Evolutionary conservation across 2,797 vertebrate genomes (phyloP).

Genomic region (Apogon hyalosoma): DNA sequence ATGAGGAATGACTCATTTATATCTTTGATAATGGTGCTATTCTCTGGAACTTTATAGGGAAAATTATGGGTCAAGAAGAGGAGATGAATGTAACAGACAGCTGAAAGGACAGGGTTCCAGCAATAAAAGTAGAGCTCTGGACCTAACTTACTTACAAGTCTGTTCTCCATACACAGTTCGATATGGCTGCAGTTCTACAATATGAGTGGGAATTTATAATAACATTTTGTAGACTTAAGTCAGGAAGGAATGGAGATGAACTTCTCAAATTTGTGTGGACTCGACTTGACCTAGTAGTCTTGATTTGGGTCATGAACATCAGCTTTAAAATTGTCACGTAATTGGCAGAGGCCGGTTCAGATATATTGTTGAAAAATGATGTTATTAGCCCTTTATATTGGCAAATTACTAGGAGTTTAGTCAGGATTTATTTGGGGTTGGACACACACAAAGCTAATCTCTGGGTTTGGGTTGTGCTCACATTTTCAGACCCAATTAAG

Average conservation of each 20-base stretch:
- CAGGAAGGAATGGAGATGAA: conserved; percentile 17
- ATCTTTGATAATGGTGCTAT: conserved; percentile 37
- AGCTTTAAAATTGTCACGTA: conserved; percentile 15
- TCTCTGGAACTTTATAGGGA: conserved; percentile 17
- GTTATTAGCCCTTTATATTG: conserved; percentile 44
- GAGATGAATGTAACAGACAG: conserved; percentile 33
- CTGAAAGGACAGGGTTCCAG: conserved; percentile 39
- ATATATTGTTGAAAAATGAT: conserved; percentile 46
- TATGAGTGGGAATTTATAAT: conserved; percentile 48
- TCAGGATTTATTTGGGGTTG: conserved; percentile 54
- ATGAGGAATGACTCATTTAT: conserved; percentile 32
- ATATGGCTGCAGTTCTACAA: conserved; percentile 63
- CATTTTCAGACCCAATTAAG: conserved; percentile 66
- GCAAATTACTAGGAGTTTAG: conserved; percentile 53
- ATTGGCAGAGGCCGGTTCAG: conserved; percentile 38
- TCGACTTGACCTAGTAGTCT: conserved; percentile 1
- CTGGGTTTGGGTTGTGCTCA: conserved; percentile 42
- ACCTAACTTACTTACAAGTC: conserved; percentile 65
- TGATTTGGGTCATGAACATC: conserved; percentile 15
- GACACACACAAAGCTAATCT: conserved; percentile 57
- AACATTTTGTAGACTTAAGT: conserved; percentile 21
- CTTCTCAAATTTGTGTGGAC: conserved; percentile 9
- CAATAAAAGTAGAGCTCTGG: conserved; percentile 52
- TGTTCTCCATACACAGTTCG: conserved; percentile 40
- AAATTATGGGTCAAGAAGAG: conserved; percentile 14